phyloP scores from a whole-genome alignment of 2,113 vertebrate genomes.

The Campylomormyrus tamandua region DNA sequence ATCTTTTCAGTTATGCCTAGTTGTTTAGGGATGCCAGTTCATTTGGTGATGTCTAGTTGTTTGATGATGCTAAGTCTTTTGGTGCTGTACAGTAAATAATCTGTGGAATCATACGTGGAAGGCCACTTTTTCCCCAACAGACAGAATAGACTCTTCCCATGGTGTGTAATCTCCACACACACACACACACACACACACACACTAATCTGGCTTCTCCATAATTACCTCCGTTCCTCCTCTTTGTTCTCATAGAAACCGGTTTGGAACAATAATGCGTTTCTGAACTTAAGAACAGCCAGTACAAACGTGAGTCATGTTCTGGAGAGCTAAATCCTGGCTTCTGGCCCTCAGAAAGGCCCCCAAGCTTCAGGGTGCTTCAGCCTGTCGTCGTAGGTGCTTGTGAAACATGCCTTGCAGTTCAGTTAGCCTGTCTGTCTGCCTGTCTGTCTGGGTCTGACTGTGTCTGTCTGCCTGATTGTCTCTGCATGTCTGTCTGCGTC shows the following conservation, averaged over 20 bases:
- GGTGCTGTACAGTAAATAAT: neutral
- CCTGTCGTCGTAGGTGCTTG: neutral
- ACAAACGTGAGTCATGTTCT: slow-evolving; percentile 2
- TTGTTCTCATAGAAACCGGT: slow-evolving; percentile 51
- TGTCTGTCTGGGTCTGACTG: neutral
- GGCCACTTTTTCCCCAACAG: neutral
- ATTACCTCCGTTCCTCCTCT: slow-evolving; percentile 27
- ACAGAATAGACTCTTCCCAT: slow-evolving; percentile 3
- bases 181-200: neutral
- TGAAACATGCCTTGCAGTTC: neutral
- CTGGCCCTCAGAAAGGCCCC: neutral
- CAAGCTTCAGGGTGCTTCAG: neutral
- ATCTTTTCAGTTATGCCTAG: neutral
- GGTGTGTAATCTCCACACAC: neutral
- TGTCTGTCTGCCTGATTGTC: neutral
- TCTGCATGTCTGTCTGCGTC: neutral
- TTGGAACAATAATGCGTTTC: slow-evolving; percentile 26
- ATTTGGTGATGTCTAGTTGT: no score
- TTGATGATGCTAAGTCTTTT: neutral
- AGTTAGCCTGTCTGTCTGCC: neutral
- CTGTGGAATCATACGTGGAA: neutral
- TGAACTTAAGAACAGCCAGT: slow-evolving; percentile 12
- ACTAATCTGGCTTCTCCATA: neutral
- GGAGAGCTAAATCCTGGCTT: neutral
- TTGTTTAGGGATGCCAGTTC: no score